phyloP scores from a whole-genome alignment of 2,113 vertebrate species.

The Andinoacara biseriatus region DNA sequence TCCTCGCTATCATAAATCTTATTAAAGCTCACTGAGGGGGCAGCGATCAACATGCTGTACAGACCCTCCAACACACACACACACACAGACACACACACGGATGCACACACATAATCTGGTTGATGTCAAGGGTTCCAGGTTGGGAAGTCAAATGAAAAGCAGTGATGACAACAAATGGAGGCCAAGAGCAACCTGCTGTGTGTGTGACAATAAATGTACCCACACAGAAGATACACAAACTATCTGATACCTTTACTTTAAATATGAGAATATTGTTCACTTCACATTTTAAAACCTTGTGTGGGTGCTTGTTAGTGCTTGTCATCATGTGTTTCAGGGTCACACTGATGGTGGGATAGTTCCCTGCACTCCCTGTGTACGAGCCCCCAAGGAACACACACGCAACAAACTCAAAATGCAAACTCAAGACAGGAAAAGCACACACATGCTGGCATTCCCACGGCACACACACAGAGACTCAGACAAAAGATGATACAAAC shows the following conservation, averaged over 20 bases:
- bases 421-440: constrained; percentile 11
- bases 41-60: constrained; percentile 19
- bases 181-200: constrained; percentile 6
- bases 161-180: constrained; percentile 14
- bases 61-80: constrained; percentile 12
- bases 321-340: constrained; percentile 7
- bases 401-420: constrained; percentile 11
- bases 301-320: neutral
- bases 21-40: constrained; percentile 55
- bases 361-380: constrained; percentile 17
- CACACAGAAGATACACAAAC: neutral
- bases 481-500: constrained; percentile 30
- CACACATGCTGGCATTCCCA: neutral
- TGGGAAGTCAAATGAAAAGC: constrained; percentile 21
- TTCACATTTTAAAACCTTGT: neutral
- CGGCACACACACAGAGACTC: neutral
- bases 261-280: neutral
- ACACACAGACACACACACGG: neutral
- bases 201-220: constrained; percentile 8
- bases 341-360: constrained; percentile 13
- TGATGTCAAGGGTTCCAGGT: constrained; percentile 30
- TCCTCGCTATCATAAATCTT: constrained; percentile 57
- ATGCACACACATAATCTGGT: constrained; percentile 2
- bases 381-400: constrained; percentile 20
- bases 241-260: neutral